phyloP scores from a whole-genome alignment of 2,888 invertebrate species.

The Lobophora halterata region DNA sequence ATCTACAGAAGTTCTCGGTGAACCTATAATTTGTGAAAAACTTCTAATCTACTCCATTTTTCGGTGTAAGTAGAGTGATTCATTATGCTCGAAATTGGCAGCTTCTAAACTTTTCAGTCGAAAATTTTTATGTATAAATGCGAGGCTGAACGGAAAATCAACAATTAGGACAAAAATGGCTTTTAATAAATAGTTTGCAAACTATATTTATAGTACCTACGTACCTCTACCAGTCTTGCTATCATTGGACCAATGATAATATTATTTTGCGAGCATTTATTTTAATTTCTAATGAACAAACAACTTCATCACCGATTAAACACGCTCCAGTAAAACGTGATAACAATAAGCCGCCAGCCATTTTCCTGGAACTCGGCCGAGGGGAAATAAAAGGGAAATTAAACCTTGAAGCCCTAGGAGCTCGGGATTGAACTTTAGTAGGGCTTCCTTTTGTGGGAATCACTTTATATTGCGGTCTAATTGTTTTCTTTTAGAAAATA shows the following conservation, averaged over 20 bases:
- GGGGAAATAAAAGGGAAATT: constrained; percentile 21
- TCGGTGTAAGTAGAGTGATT: constrained; percentile 24
- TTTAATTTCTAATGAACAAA: too few species aligned
- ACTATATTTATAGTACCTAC: too few species aligned
- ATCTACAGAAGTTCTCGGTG: constrained; percentile 39
- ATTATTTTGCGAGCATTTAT: too few species aligned
- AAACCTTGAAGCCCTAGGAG: constrained; percentile 48
- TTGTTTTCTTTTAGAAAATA: constrained; percentile 30
- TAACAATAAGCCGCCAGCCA: constrained; percentile 4
- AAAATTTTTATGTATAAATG: too few species aligned
- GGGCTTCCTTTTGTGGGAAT: constrained; percentile 51
- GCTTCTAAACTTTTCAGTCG: too few species aligned
- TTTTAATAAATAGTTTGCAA: too few species aligned
- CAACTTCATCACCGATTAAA: constrained; percentile 1
- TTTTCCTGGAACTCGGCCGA: constrained; percentile 5
- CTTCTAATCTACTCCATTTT: constrained; percentile 43
- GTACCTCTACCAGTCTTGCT: too few species aligned
- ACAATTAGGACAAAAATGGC: too few species aligned
- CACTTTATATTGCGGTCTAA: constrained; percentile 38
- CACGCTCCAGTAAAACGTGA: not conserved
- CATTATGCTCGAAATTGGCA: constrained; percentile 21
- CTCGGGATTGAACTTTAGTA: constrained; percentile 50
- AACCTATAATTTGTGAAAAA: constrained; percentile 45
- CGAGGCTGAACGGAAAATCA: too few species aligned
- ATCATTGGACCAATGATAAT: too few species aligned